A percentile compares a stretch with the other conserved stretches of the same genome.
phyloP scores from a whole-genome alignment of 1,140 invertebrate species.

The Cyclina sinensis region DNA sequence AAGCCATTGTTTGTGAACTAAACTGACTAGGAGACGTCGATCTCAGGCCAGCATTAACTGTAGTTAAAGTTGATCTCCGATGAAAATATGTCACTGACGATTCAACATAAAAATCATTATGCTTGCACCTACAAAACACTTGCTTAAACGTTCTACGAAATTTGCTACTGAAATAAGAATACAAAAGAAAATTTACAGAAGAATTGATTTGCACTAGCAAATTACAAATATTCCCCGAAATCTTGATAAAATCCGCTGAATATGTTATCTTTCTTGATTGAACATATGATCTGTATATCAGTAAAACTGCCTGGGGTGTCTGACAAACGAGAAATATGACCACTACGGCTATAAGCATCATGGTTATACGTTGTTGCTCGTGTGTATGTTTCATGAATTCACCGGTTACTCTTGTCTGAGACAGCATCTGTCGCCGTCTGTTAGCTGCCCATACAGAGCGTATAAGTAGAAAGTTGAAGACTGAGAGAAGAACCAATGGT shows the following conservation, averaged over 20 bases:
- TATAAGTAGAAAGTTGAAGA: conserved; percentile 92
- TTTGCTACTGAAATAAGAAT: conserved; percentile 92
- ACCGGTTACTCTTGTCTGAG: conserved; percentile 78
- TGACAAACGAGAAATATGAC: conserved; percentile 92
- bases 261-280: conserved; percentile 65
- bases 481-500: conserved; percentile 90
- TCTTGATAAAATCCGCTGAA: conserved; percentile 84
- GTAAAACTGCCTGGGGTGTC: conserved; percentile 89
- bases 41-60: background rate
- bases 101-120: background rate
- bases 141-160: conserved; percentile 91
- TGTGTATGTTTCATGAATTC: conserved; percentile 71
- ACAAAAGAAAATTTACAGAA: conserved; percentile 92
- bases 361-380: conserved; percentile 89
- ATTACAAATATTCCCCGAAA: conserved; percentile 92
- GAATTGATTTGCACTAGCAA: conserved; percentile 91
- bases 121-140: conserved; percentile 87
- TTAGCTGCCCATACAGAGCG: conserved; percentile 89
- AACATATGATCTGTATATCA: conserved; percentile 75
- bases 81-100: conserved; percentile 20
- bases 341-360: conserved; percentile 92
- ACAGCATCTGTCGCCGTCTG: conserved; percentile 88
- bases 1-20: background rate
- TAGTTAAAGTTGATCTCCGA: conserved; percentile 43
- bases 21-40: background rate